Conservation (phyloP, 2,797 vertebrate species). For the Hypotaenidia okinawae region DNA sequence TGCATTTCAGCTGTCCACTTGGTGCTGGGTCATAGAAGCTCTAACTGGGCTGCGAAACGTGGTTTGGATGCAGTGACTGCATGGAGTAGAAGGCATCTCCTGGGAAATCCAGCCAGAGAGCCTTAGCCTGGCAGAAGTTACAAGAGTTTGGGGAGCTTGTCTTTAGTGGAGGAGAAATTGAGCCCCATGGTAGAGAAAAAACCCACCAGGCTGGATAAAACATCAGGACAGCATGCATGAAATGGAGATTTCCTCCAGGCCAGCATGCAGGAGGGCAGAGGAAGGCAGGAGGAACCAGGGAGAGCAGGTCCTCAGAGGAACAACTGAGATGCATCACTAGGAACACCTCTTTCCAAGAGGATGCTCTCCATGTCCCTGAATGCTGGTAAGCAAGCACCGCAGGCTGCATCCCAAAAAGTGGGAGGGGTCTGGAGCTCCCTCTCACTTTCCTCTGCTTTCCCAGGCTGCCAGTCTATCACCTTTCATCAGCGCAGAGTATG, state of each 20-base stretch:
- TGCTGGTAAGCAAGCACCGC: fast-evolving
- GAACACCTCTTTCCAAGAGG: background rate
- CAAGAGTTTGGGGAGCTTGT: background rate
- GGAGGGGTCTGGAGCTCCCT: background rate
- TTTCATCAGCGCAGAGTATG: background rate
- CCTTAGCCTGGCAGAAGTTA: background rate
- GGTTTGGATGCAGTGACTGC: background rate
- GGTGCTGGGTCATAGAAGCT: background rate
- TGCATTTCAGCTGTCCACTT: background rate
- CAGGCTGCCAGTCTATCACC: slow-evolving; percentile 4
- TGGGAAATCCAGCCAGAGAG: background rate
- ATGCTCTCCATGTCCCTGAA: fast-evolving
- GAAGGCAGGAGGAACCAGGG: background rate
- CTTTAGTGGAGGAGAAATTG: background rate
- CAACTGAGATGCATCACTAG: background rate
- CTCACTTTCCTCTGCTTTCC: background rate
- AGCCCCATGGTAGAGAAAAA: background rate
- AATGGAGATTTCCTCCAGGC: background rate
- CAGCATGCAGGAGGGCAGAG: background rate
- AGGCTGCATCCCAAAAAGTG: background rate
- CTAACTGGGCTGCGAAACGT: background rate
- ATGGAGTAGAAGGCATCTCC: background rate
- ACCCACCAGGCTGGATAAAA: background rate
- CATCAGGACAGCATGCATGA: fast-evolving
- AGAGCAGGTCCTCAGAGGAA: background rate